Conservation (phyloP, 1,140 invertebrate species). For the Schlechtendalia chinensis region DNA sequence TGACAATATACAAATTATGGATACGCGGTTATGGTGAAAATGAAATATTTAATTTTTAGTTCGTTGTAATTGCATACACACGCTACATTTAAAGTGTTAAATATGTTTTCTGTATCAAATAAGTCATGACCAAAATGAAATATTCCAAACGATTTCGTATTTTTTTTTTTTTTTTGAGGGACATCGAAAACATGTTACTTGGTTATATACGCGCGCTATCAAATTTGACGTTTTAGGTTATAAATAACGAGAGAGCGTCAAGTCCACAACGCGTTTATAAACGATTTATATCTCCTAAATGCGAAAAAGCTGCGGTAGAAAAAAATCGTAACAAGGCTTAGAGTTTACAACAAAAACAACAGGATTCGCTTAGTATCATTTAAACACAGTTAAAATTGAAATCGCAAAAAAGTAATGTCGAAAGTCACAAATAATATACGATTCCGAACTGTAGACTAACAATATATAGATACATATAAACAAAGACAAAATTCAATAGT, state of each 20-base stretch:
- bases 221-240: conserved; percentile 24
- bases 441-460: too few species aligned
- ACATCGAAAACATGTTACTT: conserved; percentile 9
- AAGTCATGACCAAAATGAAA: conserved; percentile 27
- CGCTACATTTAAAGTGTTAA: conserved; percentile 38
- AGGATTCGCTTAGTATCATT: too few species aligned
- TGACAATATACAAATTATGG: not conserved
- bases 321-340: not conserved
- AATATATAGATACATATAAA: too few species aligned
- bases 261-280: not conserved
- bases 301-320: not conserved
- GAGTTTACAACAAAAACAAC: not conserved
- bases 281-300: not conserved
- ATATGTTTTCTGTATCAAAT: conserved; percentile 24
- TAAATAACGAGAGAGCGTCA: not conserved
- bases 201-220: not conserved
- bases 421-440: too few species aligned
- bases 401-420: too few species aligned
- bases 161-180: not conserved
- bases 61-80: conserved; percentile 22
- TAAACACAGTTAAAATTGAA: too few species aligned
- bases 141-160: conserved; percentile 17
- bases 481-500: too few species aligned
- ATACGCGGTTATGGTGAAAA: not conserved
- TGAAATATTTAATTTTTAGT: conserved; percentile 42